These are phyloP conservation scores for Caerostris darwini DNA, from an alignment of 1,140 invertebrate genomes.

Conservation along the genomic window DNA sequence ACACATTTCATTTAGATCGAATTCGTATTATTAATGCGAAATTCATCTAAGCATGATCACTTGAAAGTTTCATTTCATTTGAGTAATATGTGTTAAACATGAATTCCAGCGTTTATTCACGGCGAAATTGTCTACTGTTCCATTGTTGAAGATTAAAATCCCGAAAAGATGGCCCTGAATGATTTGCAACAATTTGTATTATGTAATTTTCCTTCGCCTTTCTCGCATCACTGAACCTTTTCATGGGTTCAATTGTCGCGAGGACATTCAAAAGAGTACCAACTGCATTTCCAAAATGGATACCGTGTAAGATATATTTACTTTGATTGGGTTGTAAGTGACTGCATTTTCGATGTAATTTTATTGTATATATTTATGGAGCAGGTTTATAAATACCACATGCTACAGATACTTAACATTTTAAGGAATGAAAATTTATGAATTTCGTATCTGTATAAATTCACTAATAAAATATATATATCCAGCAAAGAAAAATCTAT, in stretches of 20 bases:
- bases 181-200: conserved; percentile 23
- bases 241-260: background rate
- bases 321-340: too few species aligned
- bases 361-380: too few species aligned
- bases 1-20: background rate
- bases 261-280: background rate
- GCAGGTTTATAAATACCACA: too few species aligned
- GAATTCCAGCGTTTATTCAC: background rate
- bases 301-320: too few species aligned
- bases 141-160: conserved; percentile 14
- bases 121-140: background rate
- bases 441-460: too few species aligned
- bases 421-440: too few species aligned
- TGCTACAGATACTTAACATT: too few species aligned
- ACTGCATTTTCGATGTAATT: too few species aligned
- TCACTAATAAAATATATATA: too few species aligned
- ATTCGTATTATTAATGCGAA: background rate
- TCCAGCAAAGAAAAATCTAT: too few species aligned
- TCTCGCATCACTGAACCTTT: background rate
- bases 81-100: background rate
- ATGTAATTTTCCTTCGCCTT: conserved; percentile 16
- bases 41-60: background rate
- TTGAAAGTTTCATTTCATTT: background rate
- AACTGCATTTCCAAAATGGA: too few species aligned
- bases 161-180: conserved; percentile 30